Evolutionary conservation across 2,797 vertebrate genomes (phyloP).

Genomic region (Sebastes itinus): DNA sequence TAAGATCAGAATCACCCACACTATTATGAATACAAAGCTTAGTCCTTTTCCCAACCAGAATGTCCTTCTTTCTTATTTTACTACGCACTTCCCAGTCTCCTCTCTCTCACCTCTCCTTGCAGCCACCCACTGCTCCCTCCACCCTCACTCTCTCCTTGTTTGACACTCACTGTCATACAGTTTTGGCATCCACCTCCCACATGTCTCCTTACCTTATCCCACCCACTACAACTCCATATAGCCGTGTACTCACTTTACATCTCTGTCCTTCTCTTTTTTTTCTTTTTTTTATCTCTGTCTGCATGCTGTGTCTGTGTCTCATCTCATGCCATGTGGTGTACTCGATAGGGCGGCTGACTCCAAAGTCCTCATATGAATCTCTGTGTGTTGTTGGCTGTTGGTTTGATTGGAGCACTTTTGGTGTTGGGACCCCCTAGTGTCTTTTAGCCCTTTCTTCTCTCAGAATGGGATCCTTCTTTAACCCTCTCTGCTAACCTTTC

Average conservation of each 20-base stretch:
- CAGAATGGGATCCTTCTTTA: neutral
- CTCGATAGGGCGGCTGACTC: constrained; percentile 66
- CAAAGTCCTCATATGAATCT: constrained; percentile 78
- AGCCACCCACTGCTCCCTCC: constrained; percentile 45
- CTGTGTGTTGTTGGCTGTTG: constrained; percentile 45
- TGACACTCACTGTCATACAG: constrained; percentile 63
- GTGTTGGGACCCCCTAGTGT: neutral
- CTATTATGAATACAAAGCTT: constrained; percentile 6
- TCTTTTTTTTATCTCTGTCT: constrained; percentile 29
- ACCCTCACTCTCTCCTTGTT: constrained; percentile 62
- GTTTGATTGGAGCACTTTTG: constrained; percentile 18
- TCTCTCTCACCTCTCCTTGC: constrained; percentile 50
- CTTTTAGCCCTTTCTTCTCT: neutral
- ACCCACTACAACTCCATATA: constrained; percentile 38
- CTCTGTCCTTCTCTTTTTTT: constrained; percentile 49
- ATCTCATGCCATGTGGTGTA: constrained; percentile 51
- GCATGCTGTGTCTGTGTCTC: constrained; percentile 63
- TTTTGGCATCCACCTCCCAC: constrained; percentile 55
- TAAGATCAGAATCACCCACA: neutral
- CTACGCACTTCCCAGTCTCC: constrained; percentile 16
- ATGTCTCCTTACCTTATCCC: constrained; percentile 39
- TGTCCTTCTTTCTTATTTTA: constrained; percentile 42
- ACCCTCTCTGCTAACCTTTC: constrained; percentile 14
- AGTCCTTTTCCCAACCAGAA: neutral
- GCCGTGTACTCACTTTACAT: constrained; percentile 62